Conservation (phyloP, 2,888 invertebrate species). For the Tiliacea aurago region DNA sequence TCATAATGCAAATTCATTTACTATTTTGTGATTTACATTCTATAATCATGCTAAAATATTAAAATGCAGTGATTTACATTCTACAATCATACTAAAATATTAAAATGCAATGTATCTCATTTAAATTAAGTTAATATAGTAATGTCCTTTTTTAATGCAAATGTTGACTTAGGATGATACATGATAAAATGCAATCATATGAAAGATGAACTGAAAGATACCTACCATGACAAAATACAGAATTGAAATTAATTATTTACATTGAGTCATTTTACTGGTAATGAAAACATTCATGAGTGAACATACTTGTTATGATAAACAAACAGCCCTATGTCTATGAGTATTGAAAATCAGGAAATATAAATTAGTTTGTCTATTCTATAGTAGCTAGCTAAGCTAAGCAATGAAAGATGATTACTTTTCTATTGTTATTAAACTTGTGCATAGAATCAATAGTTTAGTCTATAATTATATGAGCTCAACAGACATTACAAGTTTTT, state of each 20-base stretch:
- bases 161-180: slow-evolving; percentile 12
- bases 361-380: not conserved
- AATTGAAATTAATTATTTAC: slow-evolving; percentile 21
- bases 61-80: no score
- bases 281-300: slow-evolving; percentile 18
- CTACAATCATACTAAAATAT: slow-evolving; percentile 4
- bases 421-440: slow-evolving; percentile 3
- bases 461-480: not conserved
- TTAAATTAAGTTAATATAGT: not conserved
- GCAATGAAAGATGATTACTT: not conserved
- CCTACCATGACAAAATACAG: slow-evolving; percentile 11
- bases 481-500: not conserved
- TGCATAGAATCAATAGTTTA: not conserved
- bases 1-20: not conserved
- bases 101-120: not conserved
- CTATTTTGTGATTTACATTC: not conserved
- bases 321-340: not conserved
- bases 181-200: slow-evolving; percentile 22
- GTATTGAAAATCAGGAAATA: slow-evolving; percentile 1
- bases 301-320: slow-evolving; percentile 3
- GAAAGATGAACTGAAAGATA: slow-evolving; percentile 15
- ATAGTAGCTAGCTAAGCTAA: not conserved
- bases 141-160: not conserved
- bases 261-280: slow-evolving; percentile 18
- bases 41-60: no score